Base-by-base conservation (phyloP, 2,888 invertebrate genomes). In the Cactoblastis cactorum region DNA sequence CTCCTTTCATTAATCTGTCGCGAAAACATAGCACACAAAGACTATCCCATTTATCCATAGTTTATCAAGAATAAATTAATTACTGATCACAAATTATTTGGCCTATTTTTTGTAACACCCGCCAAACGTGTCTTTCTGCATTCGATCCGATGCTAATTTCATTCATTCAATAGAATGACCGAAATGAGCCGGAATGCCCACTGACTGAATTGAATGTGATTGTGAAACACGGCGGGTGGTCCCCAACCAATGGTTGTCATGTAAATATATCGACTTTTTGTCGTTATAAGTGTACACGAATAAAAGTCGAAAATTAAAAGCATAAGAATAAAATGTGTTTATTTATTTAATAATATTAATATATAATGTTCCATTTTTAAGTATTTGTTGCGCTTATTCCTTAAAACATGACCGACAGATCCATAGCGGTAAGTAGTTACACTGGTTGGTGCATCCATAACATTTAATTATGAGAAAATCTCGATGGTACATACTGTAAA, bases 231-330 rank as follows among this genome's bases (percentile, higher is more conserved):
- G n/a, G n/a, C n/a, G n/a, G n/a, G n/a, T n/a, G n/a, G 37, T 17
- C 80, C 82, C 82, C 82, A 83, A 83, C 83, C 62, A 83, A 67
- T 76, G 80, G 81, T 82, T 77, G 70, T 79, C 77, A 69, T 73
- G 58, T 57, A 59, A 54, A 63, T 65, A 33, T 65, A 58, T 12
- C 33, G 11, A 34, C 14, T 18, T 69, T 73, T 71, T 67, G 49
- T 1, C 22, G 12, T 8, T 6, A 37, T 9, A 41, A 22, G 22
- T n/a, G 22, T 38, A 1, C 19, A 39, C 39, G 39, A 49, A 49
- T 46, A 51, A 55, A 60, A 62, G 57, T 54, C 57, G 68, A 72
- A 65, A 45, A 61, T 65, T 8, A 14, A 33, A 39, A 22, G n/a
- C n/a, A n/a, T n/a, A n/a, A n/a, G n/a, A n/a, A 28, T 28, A 28